Evolutionary conservation across 1,140 invertebrate genomes (phyloP), one percentile per base, ranked within the genome.

Genomic region (Melanaphis sacchari): DNA sequence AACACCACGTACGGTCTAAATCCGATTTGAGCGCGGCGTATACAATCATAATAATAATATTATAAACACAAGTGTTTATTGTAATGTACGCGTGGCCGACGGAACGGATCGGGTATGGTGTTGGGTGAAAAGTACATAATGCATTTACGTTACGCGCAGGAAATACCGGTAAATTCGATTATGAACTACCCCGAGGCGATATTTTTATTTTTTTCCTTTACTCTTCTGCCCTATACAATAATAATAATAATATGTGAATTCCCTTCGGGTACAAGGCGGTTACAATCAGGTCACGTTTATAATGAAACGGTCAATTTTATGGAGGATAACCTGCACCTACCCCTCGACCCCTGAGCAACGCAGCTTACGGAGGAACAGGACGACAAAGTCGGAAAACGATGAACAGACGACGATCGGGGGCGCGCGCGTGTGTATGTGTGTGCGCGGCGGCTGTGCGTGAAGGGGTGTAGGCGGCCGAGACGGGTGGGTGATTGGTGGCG

Each of bases 271-370:
- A 84, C 91, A 66, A 93, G 91, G 76, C 91, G 81, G 91, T 93
- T 85, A 93, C 91, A 84, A 85, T 85, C 91, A 84, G 91, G 91
- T 93, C 91, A 93, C 91, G 91, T 93, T 93, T 85, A 93, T 93
- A 93, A 93, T 93, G 91, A 93, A 93, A 93, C 91, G 91, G 91
- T 93, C 91, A 93, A 93, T 93, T 93, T 93, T 93, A 93, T 84
- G 91, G 81, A 54, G 91, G 91, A 93, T 93, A 93, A 92, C 76
- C 43, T 46, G 43, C 41, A 15, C 54, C 54, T 7, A 8, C n/a
- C 49, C 31, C 26, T 22, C 59, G 0, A 8, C 41, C 40, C 7
- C 21, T 9, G 54, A 66, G n/a, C 38, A 4, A 15, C 26, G 40
- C 31, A 41, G 66, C 36, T 76, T 18, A 41, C 52, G 26, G 54